A percentile compares a stretch with the other conserved stretches of the same genome.
These are phyloP conservation scores for Hydropsyche betteni DNA, from an alignment of 2,888 invertebrate species.

Conservation along the genomic window DNA sequence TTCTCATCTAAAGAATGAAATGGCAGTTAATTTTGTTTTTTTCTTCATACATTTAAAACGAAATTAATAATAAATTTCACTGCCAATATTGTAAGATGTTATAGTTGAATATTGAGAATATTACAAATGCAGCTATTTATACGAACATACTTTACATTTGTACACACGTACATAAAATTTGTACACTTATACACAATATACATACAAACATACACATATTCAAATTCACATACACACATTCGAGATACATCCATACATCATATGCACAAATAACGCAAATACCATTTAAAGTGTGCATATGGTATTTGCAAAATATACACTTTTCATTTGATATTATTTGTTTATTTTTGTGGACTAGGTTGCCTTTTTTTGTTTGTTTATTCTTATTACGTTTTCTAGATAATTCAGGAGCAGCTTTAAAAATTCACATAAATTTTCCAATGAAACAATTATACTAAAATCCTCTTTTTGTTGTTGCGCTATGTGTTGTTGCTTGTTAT, in stretches of 20 bases:
- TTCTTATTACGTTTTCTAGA: neutral
- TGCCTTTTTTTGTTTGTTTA: neutral
- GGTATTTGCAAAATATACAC: neutral
- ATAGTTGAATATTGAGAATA: neutral
- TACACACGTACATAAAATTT: neutral
- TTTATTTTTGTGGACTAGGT: neutral
- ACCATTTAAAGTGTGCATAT: neutral
- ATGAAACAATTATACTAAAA: neutral
- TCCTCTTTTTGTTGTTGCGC: neutral
- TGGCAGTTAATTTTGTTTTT: conserved; percentile 3
- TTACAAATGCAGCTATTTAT: neutral
- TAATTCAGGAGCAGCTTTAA: neutral
- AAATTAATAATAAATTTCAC: conserved; percentile 15
- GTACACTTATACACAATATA: neutral
- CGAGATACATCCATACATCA: neutral
- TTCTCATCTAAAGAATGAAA: neutral
- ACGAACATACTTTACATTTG: neutral
- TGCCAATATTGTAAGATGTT: conserved; percentile 10
- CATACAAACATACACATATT: neutral
- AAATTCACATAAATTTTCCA: neutral
- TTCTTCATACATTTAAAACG: conserved; percentile 12
- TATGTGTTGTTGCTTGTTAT: neutral
- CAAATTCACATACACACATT: neutral
- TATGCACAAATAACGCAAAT: too few relatives aligned
- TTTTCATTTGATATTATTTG: neutral